Conservation (phyloP, 2,797 vertebrate species). For the Chaetophractus vellerosus region DNA sequence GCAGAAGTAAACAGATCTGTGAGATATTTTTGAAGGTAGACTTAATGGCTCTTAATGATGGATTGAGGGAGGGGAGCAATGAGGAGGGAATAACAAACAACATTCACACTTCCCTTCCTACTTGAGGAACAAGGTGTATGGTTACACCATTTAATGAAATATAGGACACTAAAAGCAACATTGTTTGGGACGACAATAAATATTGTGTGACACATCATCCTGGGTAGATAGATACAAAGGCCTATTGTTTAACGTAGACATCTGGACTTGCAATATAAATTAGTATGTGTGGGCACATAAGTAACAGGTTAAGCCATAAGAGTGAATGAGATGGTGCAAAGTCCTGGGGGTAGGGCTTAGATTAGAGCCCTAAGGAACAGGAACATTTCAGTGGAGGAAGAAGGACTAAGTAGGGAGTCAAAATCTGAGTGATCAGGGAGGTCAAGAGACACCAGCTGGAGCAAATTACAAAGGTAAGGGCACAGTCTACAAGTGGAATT, state of each 20-base stretch:
- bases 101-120: background rate
- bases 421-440: background rate
- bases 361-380: background rate
- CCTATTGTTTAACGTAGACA: background rate
- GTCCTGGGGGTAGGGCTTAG: background rate
- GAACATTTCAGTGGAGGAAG: background rate
- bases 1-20: background rate
- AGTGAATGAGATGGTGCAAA: background rate
- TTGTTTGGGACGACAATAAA: conserved; percentile 38
- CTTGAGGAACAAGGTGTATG: background rate
- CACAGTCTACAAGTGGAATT: background rate
- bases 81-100: background rate
- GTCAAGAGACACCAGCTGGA: background rate
- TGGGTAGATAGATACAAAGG: background rate
- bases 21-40: background rate
- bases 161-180: background rate
- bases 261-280: background rate
- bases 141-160: background rate
- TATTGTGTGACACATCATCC: background rate
- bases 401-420: background rate
- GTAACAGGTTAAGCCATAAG: background rate
- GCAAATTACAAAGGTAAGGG: background rate
- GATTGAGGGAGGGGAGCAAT: background rate
- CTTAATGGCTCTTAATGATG: background rate
- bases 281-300: background rate